Evolutionary conservation across 2,888 invertebrate genomes (phyloP).

Genomic region (Eretmocerus hayati): DNA sequence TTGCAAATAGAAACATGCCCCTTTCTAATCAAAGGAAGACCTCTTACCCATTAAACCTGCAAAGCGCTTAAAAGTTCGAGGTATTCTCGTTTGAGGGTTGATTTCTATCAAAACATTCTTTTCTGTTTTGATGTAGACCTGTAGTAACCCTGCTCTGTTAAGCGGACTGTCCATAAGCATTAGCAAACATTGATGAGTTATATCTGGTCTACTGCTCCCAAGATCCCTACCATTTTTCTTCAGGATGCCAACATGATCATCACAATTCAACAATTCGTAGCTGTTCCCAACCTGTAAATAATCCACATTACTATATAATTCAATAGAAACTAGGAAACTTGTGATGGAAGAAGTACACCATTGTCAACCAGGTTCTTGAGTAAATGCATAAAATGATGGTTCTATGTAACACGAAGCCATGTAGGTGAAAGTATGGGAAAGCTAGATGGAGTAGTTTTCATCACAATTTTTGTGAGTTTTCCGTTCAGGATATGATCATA

Average conservation of each 20-base stretch:
- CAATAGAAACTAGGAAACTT: too few species aligned
- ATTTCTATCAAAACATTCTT: conserved; percentile 92
- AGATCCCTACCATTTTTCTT: conserved; percentile 82
- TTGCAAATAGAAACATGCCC: not conserved
- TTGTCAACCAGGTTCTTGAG: too few species aligned
- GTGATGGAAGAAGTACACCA: too few species aligned
- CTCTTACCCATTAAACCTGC: conserved; percentile 93
- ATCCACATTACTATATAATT: too few species aligned
- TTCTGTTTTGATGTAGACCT: conserved; percentile 88
- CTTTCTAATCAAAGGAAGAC: too few species aligned
- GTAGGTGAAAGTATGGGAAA: too few species aligned
- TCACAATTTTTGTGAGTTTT: too few species aligned
- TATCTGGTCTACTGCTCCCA: conserved; percentile 89
- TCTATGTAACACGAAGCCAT: too few species aligned
- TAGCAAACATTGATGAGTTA: conserved; percentile 92
- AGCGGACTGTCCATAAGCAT: conserved; percentile 98
- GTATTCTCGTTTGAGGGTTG: conserved; percentile 94
- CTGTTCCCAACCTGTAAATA: conserved; percentile 66
- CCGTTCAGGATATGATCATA: too few species aligned
- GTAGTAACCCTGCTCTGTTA: conserved; percentile 77
- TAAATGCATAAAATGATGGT: too few species aligned
- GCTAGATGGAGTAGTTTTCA: too few species aligned
- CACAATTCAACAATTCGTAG: conserved; percentile 89
- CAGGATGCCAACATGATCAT: conserved; percentile 80
- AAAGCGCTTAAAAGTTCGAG: conserved; percentile 93